Evolutionary conservation across 2,797 vertebrate genomes (phyloP).

Genomic region (Pangasius macronema): DNA sequence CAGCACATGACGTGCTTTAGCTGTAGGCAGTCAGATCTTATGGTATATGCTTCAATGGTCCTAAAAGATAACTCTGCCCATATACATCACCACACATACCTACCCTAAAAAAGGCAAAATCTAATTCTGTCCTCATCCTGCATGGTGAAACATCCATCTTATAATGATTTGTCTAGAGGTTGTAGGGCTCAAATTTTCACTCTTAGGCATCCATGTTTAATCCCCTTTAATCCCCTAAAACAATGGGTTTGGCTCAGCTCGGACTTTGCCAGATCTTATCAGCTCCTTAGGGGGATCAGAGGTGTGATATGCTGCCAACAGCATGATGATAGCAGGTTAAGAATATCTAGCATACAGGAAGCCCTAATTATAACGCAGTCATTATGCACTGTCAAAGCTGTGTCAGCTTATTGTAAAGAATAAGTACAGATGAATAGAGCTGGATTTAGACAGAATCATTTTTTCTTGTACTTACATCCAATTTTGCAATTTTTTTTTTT

Average conservation of each 20-base stretch:
- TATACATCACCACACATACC: neutral
- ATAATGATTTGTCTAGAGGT: constrained; percentile 45
- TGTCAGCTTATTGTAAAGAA: neutral
- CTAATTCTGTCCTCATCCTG: neutral
- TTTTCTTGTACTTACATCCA: neutral
- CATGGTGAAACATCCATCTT: constrained; percentile 45
- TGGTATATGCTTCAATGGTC: neutral
- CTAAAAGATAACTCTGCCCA: neutral
- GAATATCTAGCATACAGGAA: neutral
- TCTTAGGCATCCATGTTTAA: constrained; percentile 61
- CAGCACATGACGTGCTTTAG: neutral
- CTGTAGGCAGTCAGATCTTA: constrained; percentile 19
- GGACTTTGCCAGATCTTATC: constrained; percentile 72
- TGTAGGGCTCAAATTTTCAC: constrained; percentile 36
- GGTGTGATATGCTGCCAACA: constrained; percentile 58
- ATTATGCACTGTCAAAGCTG: neutral
- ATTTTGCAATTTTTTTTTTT: neutral
- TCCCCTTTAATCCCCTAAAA: constrained; percentile 69
- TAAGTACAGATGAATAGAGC: neutral
- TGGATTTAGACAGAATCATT: neutral
- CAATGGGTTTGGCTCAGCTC: constrained; percentile 71
- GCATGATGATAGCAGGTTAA: constrained; percentile 35
- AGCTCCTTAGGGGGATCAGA: constrained; percentile 72
- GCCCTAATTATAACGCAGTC: constrained; percentile 55
- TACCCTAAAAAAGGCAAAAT: neutral